phyloP scores from a whole-genome alignment of 30 jellyfish, hydroid and myxozoan genomes.

The Sanderia malayensis region DNA sequence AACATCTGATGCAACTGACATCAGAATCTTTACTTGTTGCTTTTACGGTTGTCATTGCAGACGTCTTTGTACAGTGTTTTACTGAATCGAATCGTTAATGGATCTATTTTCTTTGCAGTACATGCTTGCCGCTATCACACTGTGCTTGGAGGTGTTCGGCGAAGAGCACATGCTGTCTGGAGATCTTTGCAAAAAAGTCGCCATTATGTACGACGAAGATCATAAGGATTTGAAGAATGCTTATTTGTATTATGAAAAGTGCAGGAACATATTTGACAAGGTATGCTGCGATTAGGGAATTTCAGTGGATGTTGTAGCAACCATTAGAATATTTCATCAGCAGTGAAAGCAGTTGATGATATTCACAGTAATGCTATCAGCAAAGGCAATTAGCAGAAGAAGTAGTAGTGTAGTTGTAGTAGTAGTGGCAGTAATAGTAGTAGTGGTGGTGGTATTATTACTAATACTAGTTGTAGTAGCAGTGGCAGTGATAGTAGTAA shows the following conservation, averaged over 20 bases:
- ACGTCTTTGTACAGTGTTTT: background rate
- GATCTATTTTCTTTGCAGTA: constrained; percentile 19
- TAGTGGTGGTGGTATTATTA: background rate
- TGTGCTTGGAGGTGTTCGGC: constrained; percentile 62
- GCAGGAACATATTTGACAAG: constrained; percentile 41
- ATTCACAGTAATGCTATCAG: too few species aligned
- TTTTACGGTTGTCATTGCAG: too few species aligned
- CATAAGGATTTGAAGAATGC: constrained; percentile 65
- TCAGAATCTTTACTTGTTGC: too few species aligned
- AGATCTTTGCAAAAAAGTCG: constrained; percentile 53
- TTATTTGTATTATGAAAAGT: constrained; percentile 20
- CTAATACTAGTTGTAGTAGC: background rate
- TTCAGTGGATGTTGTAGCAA: too few species aligned
- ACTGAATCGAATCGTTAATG: background rate
- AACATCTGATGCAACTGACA: too few species aligned
- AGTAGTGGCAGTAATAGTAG: background rate
- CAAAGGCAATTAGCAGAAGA: too few species aligned
- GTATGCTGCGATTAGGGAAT: too few species aligned
- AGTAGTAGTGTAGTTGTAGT: background rate
- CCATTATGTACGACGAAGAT: constrained; percentile 68
- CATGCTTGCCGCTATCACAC: constrained; percentile 56
- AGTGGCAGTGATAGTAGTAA: background rate
- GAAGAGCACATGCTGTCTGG: constrained; percentile 68
- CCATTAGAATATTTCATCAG: too few species aligned
- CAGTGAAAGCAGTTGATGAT: too few species aligned